phyloP scores from a whole-genome alignment of 1,140 invertebrate species.

The Papilio dardanus region DNA sequence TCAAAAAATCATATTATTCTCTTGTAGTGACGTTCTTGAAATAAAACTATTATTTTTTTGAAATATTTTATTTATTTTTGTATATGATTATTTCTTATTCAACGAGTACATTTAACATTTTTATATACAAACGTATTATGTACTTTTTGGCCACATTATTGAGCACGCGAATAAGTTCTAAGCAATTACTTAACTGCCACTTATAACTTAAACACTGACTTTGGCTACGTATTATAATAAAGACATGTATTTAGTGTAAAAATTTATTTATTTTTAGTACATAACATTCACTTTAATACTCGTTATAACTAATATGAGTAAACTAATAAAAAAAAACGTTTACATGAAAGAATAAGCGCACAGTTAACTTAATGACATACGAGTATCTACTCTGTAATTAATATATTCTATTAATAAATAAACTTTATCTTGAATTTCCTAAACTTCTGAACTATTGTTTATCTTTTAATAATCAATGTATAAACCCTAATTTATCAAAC shows the following conservation, averaged over 20 bases:
- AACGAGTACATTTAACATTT: conserved; percentile 4
- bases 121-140: not conserved
- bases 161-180: conserved; percentile 26
- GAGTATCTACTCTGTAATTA: too few species aligned
- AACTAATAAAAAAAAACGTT: not conserved
- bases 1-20: not conserved
- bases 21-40: too few species aligned
- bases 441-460: not conserved
- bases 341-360: not conserved
- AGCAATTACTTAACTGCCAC: not conserved
- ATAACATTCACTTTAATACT: not conserved
- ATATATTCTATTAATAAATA: too few species aligned
- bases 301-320: not conserved
- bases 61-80: conserved; percentile 34
- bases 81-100: conserved; percentile 25
- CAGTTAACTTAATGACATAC: too few species aligned
- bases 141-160: conserved; percentile 28
- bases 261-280: not conserved
- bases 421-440: not conserved
- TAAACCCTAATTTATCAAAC: not conserved
- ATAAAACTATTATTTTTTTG: not conserved
- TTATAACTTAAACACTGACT: not conserved
- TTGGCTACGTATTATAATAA: not conserved
- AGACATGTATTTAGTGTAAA: not conserved
- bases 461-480: not conserved